Evolutionary conservation across 1,140 invertebrate genomes (phyloP).

Genomic region (Heliconius eleuchia): DNA sequence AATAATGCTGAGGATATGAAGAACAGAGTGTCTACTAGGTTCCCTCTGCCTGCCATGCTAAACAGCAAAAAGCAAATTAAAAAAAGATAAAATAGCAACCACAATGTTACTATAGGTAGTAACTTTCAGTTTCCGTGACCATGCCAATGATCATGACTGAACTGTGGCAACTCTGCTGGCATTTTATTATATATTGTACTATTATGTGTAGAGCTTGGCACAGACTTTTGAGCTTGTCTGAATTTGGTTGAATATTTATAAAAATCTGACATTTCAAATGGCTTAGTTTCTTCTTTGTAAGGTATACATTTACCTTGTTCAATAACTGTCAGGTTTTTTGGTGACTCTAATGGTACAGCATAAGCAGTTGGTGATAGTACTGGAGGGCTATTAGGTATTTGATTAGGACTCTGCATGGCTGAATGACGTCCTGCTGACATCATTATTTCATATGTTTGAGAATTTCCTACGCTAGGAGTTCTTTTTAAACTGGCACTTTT

Average conservation of each 20-base stretch:
- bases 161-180: slow-evolving; percentile 68
- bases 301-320: slow-evolving; percentile 94
- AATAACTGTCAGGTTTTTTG: slow-evolving; percentile 91
- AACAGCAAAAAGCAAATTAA: too few relatives aligned
- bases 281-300: slow-evolving; percentile 96
- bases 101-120: background rate
- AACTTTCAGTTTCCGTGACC: slow-evolving; percentile 36
- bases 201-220: slow-evolving; percentile 49
- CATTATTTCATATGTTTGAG: slow-evolving; percentile 74
- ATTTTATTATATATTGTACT: slow-evolving; percentile 63
- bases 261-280: slow-evolving; percentile 98
- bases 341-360: slow-evolving; percentile 86
- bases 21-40: too few relatives aligned
- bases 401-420: slow-evolving; percentile 70
- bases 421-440: slow-evolving; percentile 68
- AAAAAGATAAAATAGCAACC: background rate
- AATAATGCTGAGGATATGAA: too few relatives aligned
- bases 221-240: slow-evolving; percentile 82
- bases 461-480: slow-evolving; percentile 72
- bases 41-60: too few relatives aligned
- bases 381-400: slow-evolving; percentile 65
- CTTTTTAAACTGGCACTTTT: slow-evolving; percentile 70
- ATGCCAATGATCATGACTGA: slow-evolving; percentile 67
- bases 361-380: slow-evolving; percentile 56
- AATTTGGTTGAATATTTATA: slow-evolving; percentile 98